Conservation (phyloP, 1,140 invertebrate species). For the Anastrepha ludens region DNA sequence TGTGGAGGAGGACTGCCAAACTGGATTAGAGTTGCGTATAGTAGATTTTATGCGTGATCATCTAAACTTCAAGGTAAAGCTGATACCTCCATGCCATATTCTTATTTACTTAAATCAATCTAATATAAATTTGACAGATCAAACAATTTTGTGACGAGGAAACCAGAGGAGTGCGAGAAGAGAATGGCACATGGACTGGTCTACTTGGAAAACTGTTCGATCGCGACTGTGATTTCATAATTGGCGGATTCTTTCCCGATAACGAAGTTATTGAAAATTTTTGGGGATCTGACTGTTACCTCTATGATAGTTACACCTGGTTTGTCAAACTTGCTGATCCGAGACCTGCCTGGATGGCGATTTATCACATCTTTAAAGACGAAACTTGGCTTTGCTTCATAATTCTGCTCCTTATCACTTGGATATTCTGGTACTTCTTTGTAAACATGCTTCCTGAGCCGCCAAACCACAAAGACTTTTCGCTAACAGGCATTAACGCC, state of each 20-base stretch:
- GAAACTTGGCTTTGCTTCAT: conserved; percentile 74
- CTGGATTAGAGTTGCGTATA: conserved; percentile 69
- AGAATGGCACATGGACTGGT: conserved; percentile 75
- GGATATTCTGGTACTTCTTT: conserved; percentile 74
- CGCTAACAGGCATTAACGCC: conserved; percentile 74
- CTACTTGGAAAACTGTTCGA: conserved; percentile 71
- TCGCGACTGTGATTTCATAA: conserved; percentile 74
- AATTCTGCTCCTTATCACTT: conserved; percentile 72
- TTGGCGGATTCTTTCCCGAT: conserved; percentile 77
- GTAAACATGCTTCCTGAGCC: conserved; percentile 74
- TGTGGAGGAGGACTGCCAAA: conserved; percentile 65
- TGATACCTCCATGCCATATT: background rate
- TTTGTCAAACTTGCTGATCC: conserved; percentile 74
- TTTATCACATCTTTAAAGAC: conserved; percentile 74
- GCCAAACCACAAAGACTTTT: conserved; percentile 68
- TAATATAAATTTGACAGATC: conserved; percentile 58
- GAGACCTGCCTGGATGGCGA: conserved; percentile 74
- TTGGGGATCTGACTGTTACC: conserved; percentile 75
- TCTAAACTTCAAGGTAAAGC: conserved; percentile 64
- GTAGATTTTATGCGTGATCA: conserved; percentile 66
- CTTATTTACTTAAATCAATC: background rate
- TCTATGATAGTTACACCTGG: conserved; percentile 77
- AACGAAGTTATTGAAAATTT: conserved; percentile 76
- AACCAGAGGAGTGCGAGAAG: conserved; percentile 74
- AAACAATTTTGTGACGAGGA: conserved; percentile 76